Evolutionary conservation across 2,113 vertebrate genomes (phyloP).

Genomic region (Cyphomyrus discorhynchus): DNA sequence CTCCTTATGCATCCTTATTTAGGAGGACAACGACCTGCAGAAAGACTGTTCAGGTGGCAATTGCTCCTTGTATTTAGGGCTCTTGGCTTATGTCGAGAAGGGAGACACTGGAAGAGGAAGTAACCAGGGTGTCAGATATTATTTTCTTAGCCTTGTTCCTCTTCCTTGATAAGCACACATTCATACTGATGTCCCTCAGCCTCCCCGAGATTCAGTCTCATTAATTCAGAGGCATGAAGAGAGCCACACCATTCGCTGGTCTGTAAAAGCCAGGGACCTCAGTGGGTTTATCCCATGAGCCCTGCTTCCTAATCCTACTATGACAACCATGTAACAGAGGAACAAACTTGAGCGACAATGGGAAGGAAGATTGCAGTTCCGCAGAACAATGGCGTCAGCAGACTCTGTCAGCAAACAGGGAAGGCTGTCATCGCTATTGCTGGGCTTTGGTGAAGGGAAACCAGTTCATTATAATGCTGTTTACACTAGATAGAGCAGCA

Average conservation of each 20-base stretch:
- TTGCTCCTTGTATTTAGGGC: not conserved
- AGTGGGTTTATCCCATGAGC: not conserved
- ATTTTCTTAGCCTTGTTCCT: not conserved
- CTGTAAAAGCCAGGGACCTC: not conserved
- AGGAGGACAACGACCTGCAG: not conserved
- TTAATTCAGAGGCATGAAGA: not conserved
- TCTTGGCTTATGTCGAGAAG: not conserved
- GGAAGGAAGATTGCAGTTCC: not conserved
- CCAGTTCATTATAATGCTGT: conserved; percentile 77
- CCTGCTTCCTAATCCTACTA: not conserved
- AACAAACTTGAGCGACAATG: conserved; percentile 4
- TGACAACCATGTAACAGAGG: conserved; percentile 16
- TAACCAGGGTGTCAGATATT: not conserved
- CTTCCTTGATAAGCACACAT: not conserved
- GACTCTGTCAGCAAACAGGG: conserved; percentile 31
- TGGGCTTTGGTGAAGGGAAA: conserved; percentile 30
- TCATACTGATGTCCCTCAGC: not conserved
- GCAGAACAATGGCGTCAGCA: conserved; percentile 31
- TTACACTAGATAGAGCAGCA: conserved; percentile 76
- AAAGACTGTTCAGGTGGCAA: not conserved
- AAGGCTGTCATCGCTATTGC: conserved; percentile 36
- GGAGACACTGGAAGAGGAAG: not conserved
- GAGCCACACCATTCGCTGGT: not conserved
- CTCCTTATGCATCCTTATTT: not conserved
- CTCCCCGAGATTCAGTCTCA: not conserved